Conservation (phyloP, 2,888 invertebrate species). For the Portevinia maculata region DNA sequence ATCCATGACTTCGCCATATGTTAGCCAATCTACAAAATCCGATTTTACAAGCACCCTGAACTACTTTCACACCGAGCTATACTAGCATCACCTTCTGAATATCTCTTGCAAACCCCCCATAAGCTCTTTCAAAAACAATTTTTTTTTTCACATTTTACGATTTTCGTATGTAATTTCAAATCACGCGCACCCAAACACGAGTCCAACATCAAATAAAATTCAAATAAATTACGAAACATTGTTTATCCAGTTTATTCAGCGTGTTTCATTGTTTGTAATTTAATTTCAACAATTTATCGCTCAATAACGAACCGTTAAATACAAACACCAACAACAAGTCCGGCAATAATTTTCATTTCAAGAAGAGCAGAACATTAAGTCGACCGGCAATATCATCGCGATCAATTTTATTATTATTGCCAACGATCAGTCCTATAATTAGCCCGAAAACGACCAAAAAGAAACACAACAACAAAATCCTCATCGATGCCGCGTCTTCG, state of each 20-base stretch:
- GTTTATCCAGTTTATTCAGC: neutral
- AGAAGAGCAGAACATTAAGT: conserved; percentile 57
- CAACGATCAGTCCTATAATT: conserved; percentile 26
- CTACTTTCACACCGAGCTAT: too few species aligned
- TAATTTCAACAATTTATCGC: conserved; percentile 52
- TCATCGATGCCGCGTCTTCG: neutral
- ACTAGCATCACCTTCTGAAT: too few species aligned
- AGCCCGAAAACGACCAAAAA: neutral
- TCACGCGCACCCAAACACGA: neutral
- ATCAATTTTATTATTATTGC: conserved; percentile 31
- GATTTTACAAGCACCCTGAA: too few species aligned
- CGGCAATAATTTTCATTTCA: conserved; percentile 13
- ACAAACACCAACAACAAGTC: conserved; percentile 31
- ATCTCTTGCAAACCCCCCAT: too few species aligned
- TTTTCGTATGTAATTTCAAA: too few species aligned
- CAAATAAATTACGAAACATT: conserved; percentile 48
- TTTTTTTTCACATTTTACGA: too few species aligned
- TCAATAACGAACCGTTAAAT: conserved; percentile 69
- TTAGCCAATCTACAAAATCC: too few species aligned
- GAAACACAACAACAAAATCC: neutral
- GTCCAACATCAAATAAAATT: conserved; percentile 39
- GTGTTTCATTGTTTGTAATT: conserved; percentile 51
- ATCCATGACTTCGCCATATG: too few species aligned
- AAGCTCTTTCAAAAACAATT: too few species aligned
- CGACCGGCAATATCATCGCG: conserved; percentile 34